Evolutionary conservation across 2,888 invertebrate genomes (phyloP).

Genomic region (Lasius fuliginosus): DNA sequence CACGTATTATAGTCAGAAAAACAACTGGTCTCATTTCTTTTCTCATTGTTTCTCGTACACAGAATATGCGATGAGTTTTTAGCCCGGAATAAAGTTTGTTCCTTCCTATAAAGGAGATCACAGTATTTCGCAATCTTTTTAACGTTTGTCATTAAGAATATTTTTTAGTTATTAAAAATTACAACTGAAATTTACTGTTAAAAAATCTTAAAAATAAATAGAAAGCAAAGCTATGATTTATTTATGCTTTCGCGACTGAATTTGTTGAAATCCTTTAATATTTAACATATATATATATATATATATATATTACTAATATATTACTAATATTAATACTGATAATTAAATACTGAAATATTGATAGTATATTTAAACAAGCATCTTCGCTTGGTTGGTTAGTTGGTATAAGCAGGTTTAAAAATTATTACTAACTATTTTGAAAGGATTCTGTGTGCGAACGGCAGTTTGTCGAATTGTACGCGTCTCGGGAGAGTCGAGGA

Average conservation of each 20-base stretch:
- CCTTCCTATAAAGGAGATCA: neutral
- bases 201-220: neutral
- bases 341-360: neutral
- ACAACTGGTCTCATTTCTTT: neutral
- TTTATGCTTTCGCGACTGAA: neutral
- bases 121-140: neutral
- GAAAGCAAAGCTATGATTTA: neutral
- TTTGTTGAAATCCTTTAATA: neutral
- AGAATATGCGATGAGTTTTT: neutral
- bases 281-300: neutral
- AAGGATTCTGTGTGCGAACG: conserved; percentile 33
- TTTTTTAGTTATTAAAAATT: neutral
- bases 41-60: neutral
- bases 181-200: neutral
- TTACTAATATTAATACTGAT: neutral
- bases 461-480: conserved; percentile 56
- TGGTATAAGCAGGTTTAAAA: conserved; percentile 27
- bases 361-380: neutral
- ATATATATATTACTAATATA: neutral
- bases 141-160: neutral
- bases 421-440: conserved; percentile 29
- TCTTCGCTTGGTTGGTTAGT: neutral
- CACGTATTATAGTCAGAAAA: neutral
- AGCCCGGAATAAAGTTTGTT: neutral
- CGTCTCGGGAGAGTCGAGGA: conserved; percentile 46